phyloP scores from a whole-genome alignment of 2,888 invertebrate species.

The Microctonus aethiopoides region DNA sequence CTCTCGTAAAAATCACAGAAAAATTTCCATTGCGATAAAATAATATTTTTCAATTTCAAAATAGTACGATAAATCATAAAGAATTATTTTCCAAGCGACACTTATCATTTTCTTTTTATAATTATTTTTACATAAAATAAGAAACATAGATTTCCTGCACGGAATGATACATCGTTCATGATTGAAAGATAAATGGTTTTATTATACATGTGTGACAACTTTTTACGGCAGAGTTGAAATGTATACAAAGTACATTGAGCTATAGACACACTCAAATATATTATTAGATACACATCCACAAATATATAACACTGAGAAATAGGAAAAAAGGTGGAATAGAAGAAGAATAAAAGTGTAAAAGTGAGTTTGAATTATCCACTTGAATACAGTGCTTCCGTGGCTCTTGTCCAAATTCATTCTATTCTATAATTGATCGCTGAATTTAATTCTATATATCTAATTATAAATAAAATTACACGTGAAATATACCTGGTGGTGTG shows the following conservation, averaged over 20 bases:
- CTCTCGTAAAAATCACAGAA: no score
- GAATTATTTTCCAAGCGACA: no score
- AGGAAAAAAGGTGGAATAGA: neutral
- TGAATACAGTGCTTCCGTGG: neutral
- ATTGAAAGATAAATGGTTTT: neutral
- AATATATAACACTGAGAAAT: neutral
- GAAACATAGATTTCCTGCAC: no score
- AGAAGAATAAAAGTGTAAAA: neutral
- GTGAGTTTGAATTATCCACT: neutral
- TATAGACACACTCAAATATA: no score
- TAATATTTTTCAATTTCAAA: no score
- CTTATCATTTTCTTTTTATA: no score
- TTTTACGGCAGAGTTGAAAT: neutral
- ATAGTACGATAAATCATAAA: no score
- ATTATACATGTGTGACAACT: conserved; percentile 12
- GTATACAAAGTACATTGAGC: no score
- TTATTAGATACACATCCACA: neutral
- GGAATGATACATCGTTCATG: no score
- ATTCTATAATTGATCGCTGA: neutral
- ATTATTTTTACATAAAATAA: no score
- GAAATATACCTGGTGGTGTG: conserved; percentile 19
- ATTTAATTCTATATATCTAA: neutral
- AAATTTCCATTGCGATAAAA: no score
- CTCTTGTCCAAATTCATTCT: neutral
- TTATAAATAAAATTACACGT: neutral